A percentile compares a stretch with the other conserved stretches of the same genome.
Conservation (phyloP, 2,888 invertebrate genomes). For the Ochropleura leucogaster region DNA sequence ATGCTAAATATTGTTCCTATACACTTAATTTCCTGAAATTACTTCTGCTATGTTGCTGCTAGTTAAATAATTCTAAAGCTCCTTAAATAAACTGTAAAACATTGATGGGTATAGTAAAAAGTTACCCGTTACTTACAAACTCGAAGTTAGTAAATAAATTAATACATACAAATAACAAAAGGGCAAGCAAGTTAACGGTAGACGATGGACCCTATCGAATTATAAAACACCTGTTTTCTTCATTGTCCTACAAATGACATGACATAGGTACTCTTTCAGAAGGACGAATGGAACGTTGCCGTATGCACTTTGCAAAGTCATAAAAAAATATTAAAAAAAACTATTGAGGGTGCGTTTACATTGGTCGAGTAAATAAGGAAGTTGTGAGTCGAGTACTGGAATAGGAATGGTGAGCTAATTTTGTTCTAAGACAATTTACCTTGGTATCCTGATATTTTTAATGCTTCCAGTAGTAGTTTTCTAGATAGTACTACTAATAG, state of each 20-base stretch:
- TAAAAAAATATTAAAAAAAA: slow-evolving; percentile 10
- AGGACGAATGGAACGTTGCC: slow-evolving; percentile 16
- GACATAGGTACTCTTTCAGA: background rate
- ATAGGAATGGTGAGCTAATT: background rate
- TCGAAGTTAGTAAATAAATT: background rate
- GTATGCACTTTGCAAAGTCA: background rate
- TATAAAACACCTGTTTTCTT: slow-evolving; percentile 34
- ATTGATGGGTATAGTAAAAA: background rate
- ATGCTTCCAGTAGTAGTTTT: background rate
- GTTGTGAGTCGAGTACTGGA: slow-evolving; percentile 9
- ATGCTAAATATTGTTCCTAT: background rate
- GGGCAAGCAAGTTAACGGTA: slow-evolving; percentile 13
- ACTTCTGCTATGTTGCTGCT: no score
- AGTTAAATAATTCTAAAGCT: background rate
- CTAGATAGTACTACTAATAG: background rate
- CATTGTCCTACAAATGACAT: background rate
- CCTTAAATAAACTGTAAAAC: background rate
- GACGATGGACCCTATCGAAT: background rate
- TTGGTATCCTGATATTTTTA: background rate
- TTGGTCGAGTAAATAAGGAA: slow-evolving; percentile 8
- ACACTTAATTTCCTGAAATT: background rate
- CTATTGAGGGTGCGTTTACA: slow-evolving; percentile 19
- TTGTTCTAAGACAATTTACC: background rate
- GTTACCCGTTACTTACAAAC: background rate
- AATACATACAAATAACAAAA: slow-evolving; percentile 13